Conservation (phyloP, 2,113 vertebrate species). For the Picathartes gymnocephalus region DNA sequence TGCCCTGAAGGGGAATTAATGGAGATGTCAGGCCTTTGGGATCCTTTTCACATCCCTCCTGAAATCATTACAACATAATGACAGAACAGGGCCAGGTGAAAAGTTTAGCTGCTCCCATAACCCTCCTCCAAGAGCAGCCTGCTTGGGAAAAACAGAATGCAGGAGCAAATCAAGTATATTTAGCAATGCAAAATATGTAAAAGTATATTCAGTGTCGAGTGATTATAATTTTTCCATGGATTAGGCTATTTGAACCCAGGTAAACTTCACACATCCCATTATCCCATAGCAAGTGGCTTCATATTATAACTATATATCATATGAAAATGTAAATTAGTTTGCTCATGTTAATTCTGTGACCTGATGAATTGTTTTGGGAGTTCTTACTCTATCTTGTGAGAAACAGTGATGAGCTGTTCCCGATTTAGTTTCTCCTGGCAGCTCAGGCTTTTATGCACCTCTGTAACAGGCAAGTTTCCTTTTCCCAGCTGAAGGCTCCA, state of each 20-base stretch:
- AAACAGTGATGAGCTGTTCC: background rate
- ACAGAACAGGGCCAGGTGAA: background rate
- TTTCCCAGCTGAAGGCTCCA: background rate
- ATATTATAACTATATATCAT: background rate
- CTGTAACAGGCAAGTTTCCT: background rate
- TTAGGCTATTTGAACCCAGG: background rate
- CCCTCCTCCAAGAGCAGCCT: background rate
- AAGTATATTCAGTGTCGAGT: background rate
- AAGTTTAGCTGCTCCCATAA: background rate
- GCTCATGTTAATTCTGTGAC: background rate
- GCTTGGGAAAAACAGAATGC: background rate
- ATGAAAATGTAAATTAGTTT: background rate
- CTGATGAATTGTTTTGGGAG: background rate
- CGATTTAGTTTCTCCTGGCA: background rate
- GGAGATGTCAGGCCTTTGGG: background rate
- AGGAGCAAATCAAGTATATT: background rate
- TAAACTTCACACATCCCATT: background rate
- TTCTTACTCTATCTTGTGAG: background rate
- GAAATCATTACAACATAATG: constrained; percentile 19
- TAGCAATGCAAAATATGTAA: background rate
- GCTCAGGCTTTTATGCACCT: background rate
- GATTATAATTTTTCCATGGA: background rate
- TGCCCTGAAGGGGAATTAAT: constrained; percentile 19
- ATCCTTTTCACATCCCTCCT: background rate
- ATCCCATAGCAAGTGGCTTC: background rate